Base-by-base conservation (phyloP, 2,888 invertebrate genomes). In the Mycogona germanica region DNA sequence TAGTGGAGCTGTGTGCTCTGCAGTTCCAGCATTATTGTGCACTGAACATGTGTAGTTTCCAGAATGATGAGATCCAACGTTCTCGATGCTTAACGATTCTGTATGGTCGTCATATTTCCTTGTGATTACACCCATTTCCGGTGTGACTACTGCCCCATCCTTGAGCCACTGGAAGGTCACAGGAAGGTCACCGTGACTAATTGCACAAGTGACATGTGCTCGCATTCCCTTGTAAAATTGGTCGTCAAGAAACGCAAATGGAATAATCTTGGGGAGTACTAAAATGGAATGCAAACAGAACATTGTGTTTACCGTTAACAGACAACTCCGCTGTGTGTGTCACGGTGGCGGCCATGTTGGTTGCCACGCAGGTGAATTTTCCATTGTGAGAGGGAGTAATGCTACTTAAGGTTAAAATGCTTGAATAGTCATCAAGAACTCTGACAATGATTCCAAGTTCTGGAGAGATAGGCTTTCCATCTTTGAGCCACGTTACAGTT, bases 401-500 rank as follows among this genome's bases (percentile, higher is more conserved):
- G 48, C 48, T 47, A 30, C 23, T 19, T 30, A 47, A 32, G 21
- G 48, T 47, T 30, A 47, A 51, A 21, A 47, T 47, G 35, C 48
- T 47, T 2, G 48, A 47, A 19, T 32, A 47, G 30, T 47, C 48
- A 32, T 47, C 48, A 2, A 47, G 32, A 30, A 32, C 32, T 32
- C 32, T 30, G 1, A 47, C 32, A 32, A 47, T 2, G 1, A 47
- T 19, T 47, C 48, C 48, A 9, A 47, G 48, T 47, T 47, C 29
- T 12, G 29, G 19, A 21, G 2, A 1, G 21, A 47, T 47, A 75
- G 72, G 81, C 76, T 67, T 80, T 75, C 81, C 84, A 73, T 86
- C 85, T 77, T 85, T 85, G 63, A 82, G 79, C 86, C 86, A 87
- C 70, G 78, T 77, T 69, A 87, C 80, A 67, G 78, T 77, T 61